Base-by-base conservation (phyloP, 92 coral and sea anemone genomes). In the Heliopora coerulea region DNA sequence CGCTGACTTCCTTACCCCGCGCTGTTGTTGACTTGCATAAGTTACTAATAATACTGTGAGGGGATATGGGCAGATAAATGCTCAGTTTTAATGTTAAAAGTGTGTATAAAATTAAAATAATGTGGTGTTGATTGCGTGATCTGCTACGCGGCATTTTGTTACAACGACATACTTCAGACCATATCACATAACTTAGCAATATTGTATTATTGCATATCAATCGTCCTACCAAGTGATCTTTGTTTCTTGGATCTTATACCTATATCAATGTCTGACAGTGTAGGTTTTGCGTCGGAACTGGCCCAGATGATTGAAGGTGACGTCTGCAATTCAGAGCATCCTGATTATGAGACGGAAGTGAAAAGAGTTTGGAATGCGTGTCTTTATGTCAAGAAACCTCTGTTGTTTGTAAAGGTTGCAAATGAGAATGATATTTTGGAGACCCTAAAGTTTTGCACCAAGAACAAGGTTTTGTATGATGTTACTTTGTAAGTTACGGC, bases 391-490 rank as follows among this genome's bases (percentile, higher is more conserved):
- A 73, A 75, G 28, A 83, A 74, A 78, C 96, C 96, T 15, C 44
- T 56, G 54, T 86, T 88, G 46, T 83, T 89, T 59, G 89, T 89
- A 49, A 72, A 70, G 27, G 89, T 86, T 17, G 78, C 69, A 26
- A 78, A 74, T n/a, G 73, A 80, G n/a, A 69, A 63, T 37, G 96
- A 86, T 62, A 90, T 89, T 8, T 56, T 29, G 39, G 78, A 81
- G 74, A 75, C 91, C 4, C 54, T 89, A 56, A 81, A 68, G 77
- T 89, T 83, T 75, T 89, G 96, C 65, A 82, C 67, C 13, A 27
- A 32, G 59, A 80, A 86, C 76, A 31, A 89, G 91, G 96, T 89
- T 56, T 54, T 13, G 24, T 54, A 54, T 17, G 19, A 1, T 19
- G 11, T 8, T 54, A 54, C 24, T 21, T 9, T 48, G 54, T 48